Evolutionary conservation across 2,888 invertebrate genomes (phyloP).

Genomic region (Cheilosia soror): DNA sequence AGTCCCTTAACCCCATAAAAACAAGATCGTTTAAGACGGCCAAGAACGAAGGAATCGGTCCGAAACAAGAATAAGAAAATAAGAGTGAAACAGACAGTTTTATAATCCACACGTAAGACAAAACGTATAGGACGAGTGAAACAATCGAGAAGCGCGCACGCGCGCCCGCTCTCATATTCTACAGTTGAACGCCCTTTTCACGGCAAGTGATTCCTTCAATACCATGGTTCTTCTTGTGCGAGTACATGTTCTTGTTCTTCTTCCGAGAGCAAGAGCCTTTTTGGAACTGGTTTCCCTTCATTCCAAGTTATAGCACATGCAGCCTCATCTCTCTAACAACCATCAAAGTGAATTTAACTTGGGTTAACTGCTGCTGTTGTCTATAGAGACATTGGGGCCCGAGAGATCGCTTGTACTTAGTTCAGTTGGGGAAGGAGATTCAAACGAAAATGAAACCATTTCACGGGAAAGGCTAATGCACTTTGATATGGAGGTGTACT

Average conservation of each 20-base stretch:
- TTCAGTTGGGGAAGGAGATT: conserved; percentile 65
- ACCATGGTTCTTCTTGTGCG: conserved; percentile 63
- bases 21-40: conserved; percentile 12
- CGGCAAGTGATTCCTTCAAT: conserved; percentile 82
- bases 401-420: conserved; percentile 52
- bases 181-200: conserved; percentile 84
- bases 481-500: conserved; percentile 42
- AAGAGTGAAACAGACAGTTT: conserved; percentile 72
- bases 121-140: conserved; percentile 40
- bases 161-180: conserved; percentile 66
- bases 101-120: conserved; percentile 54
- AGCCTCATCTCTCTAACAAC: conserved; percentile 72
- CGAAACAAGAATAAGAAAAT: conserved; percentile 56
- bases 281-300: conserved; percentile 75
- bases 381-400: conserved; percentile 36
- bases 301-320: conserved; percentile 48
- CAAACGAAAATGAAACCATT: conserved; percentile 81
- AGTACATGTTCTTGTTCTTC: conserved; percentile 48
- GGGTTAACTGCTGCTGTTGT: conserved; percentile 71
- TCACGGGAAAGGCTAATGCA: conserved; percentile 74
- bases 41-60: conserved; percentile 1
- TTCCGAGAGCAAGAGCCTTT: conserved; percentile 74
- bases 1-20: conserved; percentile 39
- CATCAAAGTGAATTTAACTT: conserved; percentile 64
- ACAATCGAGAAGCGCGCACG: conserved; percentile 56